Base-by-base conservation (phyloP, 2,797 vertebrate species). In the Peromyscus nudipes region DNA sequence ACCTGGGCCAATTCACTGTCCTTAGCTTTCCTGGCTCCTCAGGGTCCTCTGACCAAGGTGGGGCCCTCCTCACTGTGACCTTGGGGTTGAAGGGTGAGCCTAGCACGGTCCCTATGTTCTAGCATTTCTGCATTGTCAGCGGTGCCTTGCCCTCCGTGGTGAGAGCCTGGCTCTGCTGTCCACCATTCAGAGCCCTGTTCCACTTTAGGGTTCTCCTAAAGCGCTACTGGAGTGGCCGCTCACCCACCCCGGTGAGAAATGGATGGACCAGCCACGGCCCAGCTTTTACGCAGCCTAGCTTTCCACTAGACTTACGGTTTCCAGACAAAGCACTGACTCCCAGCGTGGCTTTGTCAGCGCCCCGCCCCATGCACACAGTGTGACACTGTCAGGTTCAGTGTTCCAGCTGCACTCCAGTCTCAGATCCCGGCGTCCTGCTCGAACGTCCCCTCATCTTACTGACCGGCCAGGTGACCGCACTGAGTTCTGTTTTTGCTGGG, bases 401-500 rank as follows among this genome's bases (percentile, higher is more conserved):
- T 67, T 14, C 5, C 17, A 29, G 6, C 31, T 1, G 9, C 0
- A 6, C 16, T 64, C 37, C 21, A 0, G 10, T 31, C 69, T 43
- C 6, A 77, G 40, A 64, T 29, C 31, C 75, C 2, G 31, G 31
- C 16, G 2, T 57, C 40, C 31, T 55, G 17, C 21, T 37, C 60
- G 4, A 31, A 3, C 31, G 29, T 43, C 9, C 62, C 75, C 31
- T 80, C 10, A 0, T 16, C 4, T 21, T 71, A 19, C 55, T 64
- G 52, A 2, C 0, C 0, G 1, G n/a, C 29, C 9, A 0, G 37
- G 31, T 19, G 21, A 67, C 5, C 2, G 34, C 6, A 2, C 6
- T 31, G 62, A 23, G 34, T 55, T 55, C 46, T 67, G 76, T 31
- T 69, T n/a, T 23, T 0, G 0, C 6, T 40, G 34, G 49, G 34